These are phyloP conservation scores for Alsophila aescularia DNA, from an alignment of 2,888 invertebrate genomes.

Conservation along the genomic window DNA sequence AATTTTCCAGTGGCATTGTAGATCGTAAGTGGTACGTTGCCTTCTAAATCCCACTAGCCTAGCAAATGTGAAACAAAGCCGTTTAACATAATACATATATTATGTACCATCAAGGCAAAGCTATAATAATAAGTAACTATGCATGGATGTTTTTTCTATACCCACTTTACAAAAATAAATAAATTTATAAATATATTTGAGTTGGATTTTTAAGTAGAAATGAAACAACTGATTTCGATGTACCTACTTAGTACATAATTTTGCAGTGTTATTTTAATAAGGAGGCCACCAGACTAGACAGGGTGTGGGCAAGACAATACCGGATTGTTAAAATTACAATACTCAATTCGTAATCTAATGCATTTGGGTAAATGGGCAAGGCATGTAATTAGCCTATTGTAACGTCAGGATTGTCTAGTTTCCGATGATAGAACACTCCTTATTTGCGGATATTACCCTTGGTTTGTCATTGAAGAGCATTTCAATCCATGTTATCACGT, in stretches of 20 bases:
- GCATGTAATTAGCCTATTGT: conserved; percentile 24
- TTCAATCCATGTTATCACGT: too few species aligned
- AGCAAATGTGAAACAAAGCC: not conserved
- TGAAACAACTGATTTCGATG: too few species aligned
- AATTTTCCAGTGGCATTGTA: too few species aligned
- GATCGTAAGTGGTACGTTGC: too few species aligned
- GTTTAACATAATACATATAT: not conserved
- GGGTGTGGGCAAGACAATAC: conserved; percentile 50
- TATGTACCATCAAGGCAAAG: too few species aligned
- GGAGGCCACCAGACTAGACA: conserved; percentile 44
- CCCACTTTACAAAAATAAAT: too few species aligned
- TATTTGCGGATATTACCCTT: not conserved
- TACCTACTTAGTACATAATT: not conserved
- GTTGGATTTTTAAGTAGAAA: too few species aligned
- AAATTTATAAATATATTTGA: too few species aligned
- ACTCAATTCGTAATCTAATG: conserved; percentile 32
- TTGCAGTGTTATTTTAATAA: not conserved
- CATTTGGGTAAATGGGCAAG: conserved; percentile 32
- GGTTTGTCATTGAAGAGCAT: too few species aligned
- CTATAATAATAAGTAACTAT: too few species aligned
- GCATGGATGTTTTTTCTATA: too few species aligned
- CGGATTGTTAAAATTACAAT: conserved; percentile 35
- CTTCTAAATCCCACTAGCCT: too few species aligned
- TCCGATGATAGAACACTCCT: not conserved
- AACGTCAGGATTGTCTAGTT: conserved; percentile 6